These are phyloP conservation scores for Nicator chloris DNA, from an alignment of 2,113 vertebrate species.

Conservation along the genomic window DNA sequence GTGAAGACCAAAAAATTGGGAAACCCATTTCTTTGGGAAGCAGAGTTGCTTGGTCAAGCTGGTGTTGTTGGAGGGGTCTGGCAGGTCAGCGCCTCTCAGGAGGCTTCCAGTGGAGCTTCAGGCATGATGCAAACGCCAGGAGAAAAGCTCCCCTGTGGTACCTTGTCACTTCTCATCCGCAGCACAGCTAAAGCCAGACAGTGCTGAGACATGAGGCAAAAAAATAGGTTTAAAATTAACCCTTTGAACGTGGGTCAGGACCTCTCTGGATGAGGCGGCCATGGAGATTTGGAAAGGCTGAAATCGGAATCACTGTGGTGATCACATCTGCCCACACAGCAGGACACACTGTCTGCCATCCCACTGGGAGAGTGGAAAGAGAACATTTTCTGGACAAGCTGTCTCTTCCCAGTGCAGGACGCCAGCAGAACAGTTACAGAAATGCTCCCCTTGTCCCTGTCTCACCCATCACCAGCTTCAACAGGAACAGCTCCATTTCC, in stretches of 20 bases:
- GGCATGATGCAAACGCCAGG: not conserved
- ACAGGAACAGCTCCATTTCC: not conserved
- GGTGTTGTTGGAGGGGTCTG: not conserved
- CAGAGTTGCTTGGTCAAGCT: not conserved
- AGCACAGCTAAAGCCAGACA: not conserved
- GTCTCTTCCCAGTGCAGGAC: not conserved
- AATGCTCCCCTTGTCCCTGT: not conserved
- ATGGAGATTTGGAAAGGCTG: accelerated
- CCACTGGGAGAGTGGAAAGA: not conserved
- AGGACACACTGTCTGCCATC: not conserved
- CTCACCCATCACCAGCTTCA: not conserved
- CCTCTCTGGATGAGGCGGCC: not conserved
- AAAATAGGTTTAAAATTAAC: not conserved
- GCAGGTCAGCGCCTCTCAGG: accelerated
- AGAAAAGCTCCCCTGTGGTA: not conserved
- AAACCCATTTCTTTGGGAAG: not conserved
- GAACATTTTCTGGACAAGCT: not conserved
- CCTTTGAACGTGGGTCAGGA: not conserved
- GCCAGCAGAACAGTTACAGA: not conserved
- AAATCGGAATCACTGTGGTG: accelerated
- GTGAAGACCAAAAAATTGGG: not conserved
- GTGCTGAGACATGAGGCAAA: not conserved
- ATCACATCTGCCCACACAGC: not conserved
- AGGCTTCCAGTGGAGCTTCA: not conserved
- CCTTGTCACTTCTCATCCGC: not conserved